These are phyloP conservation scores for Prietella phreatophila DNA, from an alignment of 2,113 vertebrate species.

Conservation along the genomic window DNA sequence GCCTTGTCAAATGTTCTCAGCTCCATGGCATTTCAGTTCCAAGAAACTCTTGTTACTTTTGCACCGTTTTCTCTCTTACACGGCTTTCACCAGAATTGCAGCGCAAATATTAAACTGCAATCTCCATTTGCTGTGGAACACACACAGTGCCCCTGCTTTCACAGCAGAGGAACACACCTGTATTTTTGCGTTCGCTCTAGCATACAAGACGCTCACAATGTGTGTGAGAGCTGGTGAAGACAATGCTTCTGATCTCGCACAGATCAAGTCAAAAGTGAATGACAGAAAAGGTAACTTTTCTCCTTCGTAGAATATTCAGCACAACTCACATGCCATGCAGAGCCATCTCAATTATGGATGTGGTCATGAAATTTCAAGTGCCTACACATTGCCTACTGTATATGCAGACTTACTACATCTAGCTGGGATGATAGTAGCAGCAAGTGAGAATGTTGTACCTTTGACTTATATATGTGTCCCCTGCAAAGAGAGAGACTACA, in stretches of 20 bases:
- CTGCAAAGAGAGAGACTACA: background rate
- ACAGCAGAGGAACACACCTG: too few relatives aligned
- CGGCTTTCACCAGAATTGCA: background rate
- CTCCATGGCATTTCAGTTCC: background rate
- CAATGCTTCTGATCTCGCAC: background rate
- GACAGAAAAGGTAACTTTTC: background rate
- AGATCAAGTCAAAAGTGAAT: background rate
- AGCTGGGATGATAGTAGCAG: background rate
- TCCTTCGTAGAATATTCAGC: background rate
- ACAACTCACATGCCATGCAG: background rate
- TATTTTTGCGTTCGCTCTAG: background rate
- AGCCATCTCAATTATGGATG: background rate
- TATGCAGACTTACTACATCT: background rate
- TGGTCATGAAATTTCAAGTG: background rate
- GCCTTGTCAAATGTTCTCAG: background rate
- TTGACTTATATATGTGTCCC: background rate
- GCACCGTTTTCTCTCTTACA: background rate
- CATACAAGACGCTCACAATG: background rate
- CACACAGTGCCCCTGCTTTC: too few relatives aligned
- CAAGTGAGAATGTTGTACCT: background rate
- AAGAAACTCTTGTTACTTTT: background rate
- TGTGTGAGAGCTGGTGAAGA: background rate
- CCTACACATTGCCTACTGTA: background rate
- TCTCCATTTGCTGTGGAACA: too few relatives aligned
- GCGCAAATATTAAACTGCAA: too few relatives aligned